phyloP scores from a whole-genome alignment of 2,797 vertebrate species.

The Acomys russatus region DNA sequence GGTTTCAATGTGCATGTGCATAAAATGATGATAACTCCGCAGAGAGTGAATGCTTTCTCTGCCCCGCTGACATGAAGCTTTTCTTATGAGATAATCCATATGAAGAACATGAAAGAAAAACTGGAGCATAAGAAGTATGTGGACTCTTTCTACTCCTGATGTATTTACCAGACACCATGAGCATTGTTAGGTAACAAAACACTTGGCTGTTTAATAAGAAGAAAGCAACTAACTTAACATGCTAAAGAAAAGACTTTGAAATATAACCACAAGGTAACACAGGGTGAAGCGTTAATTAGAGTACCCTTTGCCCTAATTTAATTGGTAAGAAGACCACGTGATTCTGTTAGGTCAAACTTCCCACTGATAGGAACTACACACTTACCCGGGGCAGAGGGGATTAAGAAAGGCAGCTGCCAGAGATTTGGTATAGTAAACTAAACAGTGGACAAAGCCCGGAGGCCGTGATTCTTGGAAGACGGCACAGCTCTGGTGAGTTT shows the following conservation, averaged over 20 bases:
- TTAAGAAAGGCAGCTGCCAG: background rate
- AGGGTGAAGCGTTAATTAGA: conserved; percentile 22
- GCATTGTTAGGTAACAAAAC: background rate
- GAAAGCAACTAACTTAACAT: background rate
- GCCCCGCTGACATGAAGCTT: background rate
- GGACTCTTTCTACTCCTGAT: background rate
- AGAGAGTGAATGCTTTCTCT: background rate
- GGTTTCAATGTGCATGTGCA: background rate
- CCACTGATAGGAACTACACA: background rate
- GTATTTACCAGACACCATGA: background rate
- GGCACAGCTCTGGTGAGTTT: background rate
- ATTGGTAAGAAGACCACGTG: background rate
- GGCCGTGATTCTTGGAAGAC: background rate
- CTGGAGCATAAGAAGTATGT: conserved; percentile 8
- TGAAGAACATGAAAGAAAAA: background rate
- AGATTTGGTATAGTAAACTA: background rate
- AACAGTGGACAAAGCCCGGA: background rate
- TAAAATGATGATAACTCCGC: conserved; percentile 12
- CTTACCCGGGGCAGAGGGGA: background rate
- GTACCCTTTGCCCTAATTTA: background rate
- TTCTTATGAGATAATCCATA: background rate
- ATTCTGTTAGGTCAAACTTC: background rate
- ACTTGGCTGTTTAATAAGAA: background rate
- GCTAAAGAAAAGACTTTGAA: conserved; percentile 42
- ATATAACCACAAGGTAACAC: background rate